Conservation (phyloP, 1,140 invertebrate species). For the Atta cephalotes region DNA sequence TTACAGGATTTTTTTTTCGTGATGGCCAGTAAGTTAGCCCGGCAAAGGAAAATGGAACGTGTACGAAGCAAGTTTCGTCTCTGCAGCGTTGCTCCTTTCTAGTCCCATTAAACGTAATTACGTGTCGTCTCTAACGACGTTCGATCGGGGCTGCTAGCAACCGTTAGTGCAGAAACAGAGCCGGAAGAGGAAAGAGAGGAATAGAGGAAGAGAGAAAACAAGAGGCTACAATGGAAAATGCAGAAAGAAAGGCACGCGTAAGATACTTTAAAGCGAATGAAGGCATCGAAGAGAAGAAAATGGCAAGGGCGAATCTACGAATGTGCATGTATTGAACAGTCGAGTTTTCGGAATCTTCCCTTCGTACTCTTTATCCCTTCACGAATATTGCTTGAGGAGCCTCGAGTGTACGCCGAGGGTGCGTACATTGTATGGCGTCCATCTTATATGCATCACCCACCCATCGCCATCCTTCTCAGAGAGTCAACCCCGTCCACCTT, state of each 20-base stretch:
- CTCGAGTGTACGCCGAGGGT: conserved; percentile 80
- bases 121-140: conserved; percentile 68
- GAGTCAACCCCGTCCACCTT: conserved; percentile 75
- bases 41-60: conserved; percentile 71
- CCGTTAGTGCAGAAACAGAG: conserved; percentile 31
- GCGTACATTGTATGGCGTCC: conserved; percentile 82
- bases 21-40: conserved; percentile 41
- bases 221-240: neutral
- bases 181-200: neutral
- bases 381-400: conserved; percentile 80
- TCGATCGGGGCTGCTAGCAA: conserved; percentile 55
- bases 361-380: conserved; percentile 70
- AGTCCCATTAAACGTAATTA: conserved; percentile 74
- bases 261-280: neutral
- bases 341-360: conserved; percentile 82
- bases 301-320: conserved; percentile 63
- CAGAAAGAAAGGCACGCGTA: conserved; percentile 22
- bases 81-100: conserved; percentile 64
- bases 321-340: conserved; percentile 78
- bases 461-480: conserved; percentile 63
- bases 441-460: conserved; percentile 83
- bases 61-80: conserved; percentile 65
- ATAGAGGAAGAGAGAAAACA: no score
- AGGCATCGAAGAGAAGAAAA: conserved; percentile 58
- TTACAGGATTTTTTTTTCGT: conserved; percentile 35